Percentiles rank a stretch among this genome's conserved stretches.
Conservation (phyloP, 2,888 invertebrate species). For the Drosophila lutescens region DNA sequence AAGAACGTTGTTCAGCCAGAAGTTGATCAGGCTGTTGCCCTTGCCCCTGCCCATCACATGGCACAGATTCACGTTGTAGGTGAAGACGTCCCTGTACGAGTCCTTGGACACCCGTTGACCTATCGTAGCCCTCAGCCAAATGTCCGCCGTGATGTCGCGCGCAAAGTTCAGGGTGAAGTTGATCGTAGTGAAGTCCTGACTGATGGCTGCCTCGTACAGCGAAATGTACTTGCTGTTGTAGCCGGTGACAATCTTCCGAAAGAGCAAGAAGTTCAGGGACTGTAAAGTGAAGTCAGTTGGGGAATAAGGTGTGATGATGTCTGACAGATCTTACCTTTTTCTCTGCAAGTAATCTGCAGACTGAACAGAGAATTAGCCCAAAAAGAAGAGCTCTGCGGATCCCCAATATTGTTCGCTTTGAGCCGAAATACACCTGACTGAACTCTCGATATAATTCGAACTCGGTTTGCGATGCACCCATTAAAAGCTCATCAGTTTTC, state of each 20-base stretch:
- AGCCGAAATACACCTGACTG: neutral
- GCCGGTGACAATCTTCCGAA: conserved; percentile 33
- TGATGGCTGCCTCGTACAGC: conserved; percentile 34
- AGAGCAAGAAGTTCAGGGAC: conserved; percentile 39
- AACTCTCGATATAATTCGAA: neutral
- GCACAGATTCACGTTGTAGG: conserved; percentile 54
- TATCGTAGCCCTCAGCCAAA: conserved; percentile 43
- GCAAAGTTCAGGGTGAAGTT: conserved; percentile 50
- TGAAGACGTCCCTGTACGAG: conserved; percentile 36
- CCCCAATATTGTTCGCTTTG: conserved; percentile 8
- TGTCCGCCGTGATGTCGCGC: conserved; percentile 33
- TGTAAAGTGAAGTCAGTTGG: neutral
- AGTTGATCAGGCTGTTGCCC: conserved; percentile 32
- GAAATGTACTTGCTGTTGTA: conserved; percentile 45
- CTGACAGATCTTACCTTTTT: conserved; percentile 27
- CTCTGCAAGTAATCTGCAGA: neutral
- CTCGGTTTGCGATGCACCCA: neutral
- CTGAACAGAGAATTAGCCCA: conserved; percentile 1
- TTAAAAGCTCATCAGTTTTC: conserved; percentile 28
- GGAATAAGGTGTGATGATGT: too few relatives aligned
- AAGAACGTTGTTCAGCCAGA: conserved; percentile 45
- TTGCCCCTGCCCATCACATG: conserved; percentile 37
- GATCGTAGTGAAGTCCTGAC: conserved; percentile 29
- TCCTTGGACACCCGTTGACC: conserved; percentile 32
- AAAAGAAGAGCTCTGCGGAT: neutral